These are phyloP conservation scores for Phaedon cochleariae DNA, from an alignment of 2,888 invertebrate genomes.

Conservation along the genomic window DNA sequence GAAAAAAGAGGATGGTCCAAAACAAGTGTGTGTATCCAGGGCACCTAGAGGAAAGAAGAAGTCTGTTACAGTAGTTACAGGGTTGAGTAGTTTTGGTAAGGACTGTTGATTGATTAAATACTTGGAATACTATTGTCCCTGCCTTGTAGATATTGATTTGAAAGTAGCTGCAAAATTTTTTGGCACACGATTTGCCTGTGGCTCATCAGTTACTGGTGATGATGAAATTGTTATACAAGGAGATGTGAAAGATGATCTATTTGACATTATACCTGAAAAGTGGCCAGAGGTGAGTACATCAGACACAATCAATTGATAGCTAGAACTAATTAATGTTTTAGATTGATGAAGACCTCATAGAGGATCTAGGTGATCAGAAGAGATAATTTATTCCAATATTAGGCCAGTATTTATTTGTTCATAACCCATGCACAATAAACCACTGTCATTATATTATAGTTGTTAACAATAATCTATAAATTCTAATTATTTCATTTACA, in stretches of 20 bases:
- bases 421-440: neutral
- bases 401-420: neutral
- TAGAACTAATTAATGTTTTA: no score
- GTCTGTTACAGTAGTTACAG: conserved; percentile 96
- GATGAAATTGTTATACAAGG: conserved; percentile 99
- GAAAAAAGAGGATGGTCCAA: conserved; percentile 91
- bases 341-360: conserved; percentile 92
- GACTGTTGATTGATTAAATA: neutral
- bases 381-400: conserved; percentile 67
- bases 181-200: conserved; percentile 97
- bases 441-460: neutral
- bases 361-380: conserved; percentile 91
- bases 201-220: conserved; percentile 98
- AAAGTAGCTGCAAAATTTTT: conserved; percentile 98
- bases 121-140: neutral
- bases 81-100: conserved; percentile 91
- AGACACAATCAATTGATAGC: no score
- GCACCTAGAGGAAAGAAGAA: conserved; percentile 98
- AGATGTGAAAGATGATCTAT: conserved; percentile 97
- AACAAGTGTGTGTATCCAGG: conserved; percentile 84
- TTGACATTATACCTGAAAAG: conserved; percentile 97
- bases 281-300: conserved; percentile 86
- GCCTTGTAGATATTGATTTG: conserved; percentile 86
- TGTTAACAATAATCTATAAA: neutral
- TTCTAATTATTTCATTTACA: neutral